These are phyloP conservation scores for Rhagonycha fulva DNA, from an alignment of 2,888 invertebrate species.

Conservation along the genomic window DNA sequence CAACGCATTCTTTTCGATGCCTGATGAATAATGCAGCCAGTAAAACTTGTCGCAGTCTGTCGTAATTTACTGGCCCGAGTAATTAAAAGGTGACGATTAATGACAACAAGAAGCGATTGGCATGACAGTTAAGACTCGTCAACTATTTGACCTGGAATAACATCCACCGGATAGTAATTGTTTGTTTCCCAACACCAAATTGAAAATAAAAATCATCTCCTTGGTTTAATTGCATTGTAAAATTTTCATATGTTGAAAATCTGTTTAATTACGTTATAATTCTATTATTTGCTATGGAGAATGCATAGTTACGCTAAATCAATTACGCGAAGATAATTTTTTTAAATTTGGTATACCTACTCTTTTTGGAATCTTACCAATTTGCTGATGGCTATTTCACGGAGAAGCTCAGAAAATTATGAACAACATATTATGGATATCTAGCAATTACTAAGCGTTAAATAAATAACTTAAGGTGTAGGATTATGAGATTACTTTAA, in stretches of 20 bases:
- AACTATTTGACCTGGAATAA: conserved; percentile 30
- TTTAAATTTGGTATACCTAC: background rate
- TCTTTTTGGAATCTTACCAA: background rate
- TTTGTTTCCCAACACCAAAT: background rate
- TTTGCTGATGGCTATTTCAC: background rate
- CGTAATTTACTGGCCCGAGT: conserved; percentile 44
- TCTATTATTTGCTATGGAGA: background rate
- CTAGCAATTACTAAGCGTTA: background rate
- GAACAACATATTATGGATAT: background rate
- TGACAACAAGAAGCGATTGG: conserved; percentile 56
- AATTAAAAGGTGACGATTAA: conserved; percentile 59
- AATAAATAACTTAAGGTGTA: background rate
- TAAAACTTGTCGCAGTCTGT: conserved; percentile 35
- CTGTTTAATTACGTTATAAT: background rate
- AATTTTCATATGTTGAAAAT: background rate
- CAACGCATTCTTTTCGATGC: conserved; percentile 25
- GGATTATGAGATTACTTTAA: background rate
- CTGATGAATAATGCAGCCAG: conserved; percentile 40
- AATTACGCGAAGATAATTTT: background rate
- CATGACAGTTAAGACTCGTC: conserved; percentile 39
- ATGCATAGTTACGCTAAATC: background rate
- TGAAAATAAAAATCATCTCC: background rate
- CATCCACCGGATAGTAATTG: conserved; percentile 23
- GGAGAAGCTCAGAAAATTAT: background rate
- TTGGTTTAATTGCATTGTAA: background rate